phyloP scores from a whole-genome alignment of 2,888 invertebrate genomes.

The Dolomedes plantarius region DNA sequence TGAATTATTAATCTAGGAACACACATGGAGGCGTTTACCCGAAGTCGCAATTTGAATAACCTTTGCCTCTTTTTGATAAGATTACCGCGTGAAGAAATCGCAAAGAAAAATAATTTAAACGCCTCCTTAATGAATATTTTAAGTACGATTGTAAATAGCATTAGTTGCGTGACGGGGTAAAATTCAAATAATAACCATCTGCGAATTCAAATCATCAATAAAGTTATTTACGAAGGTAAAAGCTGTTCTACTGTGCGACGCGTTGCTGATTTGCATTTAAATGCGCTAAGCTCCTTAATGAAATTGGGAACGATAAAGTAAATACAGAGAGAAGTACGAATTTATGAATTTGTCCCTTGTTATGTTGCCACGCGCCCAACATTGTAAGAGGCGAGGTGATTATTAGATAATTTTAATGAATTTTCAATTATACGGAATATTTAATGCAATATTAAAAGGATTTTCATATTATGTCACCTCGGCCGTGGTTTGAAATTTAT shows the following conservation, averaged over 20 bases:
- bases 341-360: too few species aligned
- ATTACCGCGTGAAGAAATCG: background rate
- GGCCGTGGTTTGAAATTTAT: too few species aligned
- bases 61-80: background rate
- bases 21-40: too few species aligned
- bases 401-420: too few species aligned
- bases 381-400: too few species aligned
- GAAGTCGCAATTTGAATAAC: background rate
- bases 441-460: too few species aligned
- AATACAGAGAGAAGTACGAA: too few species aligned
- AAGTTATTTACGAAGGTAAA: background rate
- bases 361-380: too few species aligned
- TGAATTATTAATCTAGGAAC: background rate
- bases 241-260: background rate
- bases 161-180: background rate
- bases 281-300: background rate
- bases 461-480: too few species aligned
- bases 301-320: background rate
- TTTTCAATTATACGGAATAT: too few species aligned
- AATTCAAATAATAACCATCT: background rate
- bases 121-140: background rate
- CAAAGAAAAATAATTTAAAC: background rate
- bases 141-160: background rate
- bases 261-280: background rate
- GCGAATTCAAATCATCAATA: background rate